These are phyloP conservation scores for Dryoscopus gambensis DNA, from an alignment of 2,113 vertebrate species.

Conservation along the genomic window DNA sequence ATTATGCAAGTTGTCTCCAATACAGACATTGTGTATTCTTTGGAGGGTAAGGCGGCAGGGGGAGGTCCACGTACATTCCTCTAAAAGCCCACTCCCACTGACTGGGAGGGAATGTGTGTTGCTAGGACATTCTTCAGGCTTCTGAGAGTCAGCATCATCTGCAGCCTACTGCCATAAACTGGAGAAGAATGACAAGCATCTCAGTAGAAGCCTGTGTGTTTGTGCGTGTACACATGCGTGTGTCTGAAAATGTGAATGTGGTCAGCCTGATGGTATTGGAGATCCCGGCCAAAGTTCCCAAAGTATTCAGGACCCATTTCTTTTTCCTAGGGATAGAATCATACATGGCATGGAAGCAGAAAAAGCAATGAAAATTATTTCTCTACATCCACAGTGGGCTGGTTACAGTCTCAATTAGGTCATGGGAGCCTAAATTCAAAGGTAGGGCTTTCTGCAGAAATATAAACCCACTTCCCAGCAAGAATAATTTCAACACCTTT, in stretches of 20 bases:
- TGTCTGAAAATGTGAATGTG: background rate
- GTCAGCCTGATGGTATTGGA: background rate
- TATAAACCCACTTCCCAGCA: background rate
- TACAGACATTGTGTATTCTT: background rate
- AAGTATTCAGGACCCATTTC: background rate
- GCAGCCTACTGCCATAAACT: background rate
- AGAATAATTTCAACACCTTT: background rate
- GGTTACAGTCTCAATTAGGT: background rate
- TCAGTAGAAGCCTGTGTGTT: background rate
- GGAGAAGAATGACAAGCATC: background rate
- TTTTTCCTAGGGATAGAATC: background rate
- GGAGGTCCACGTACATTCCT: constrained; percentile 1
- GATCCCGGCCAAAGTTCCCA: background rate
- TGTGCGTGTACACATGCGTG: rapidly evolving
- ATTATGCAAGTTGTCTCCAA: background rate
- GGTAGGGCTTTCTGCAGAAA: background rate
- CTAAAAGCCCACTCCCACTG: background rate
- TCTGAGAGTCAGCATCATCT: background rate
- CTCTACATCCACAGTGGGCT: background rate
- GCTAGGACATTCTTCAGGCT: constrained; percentile 20
- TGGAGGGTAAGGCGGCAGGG: background rate
- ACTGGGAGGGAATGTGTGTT: background rate
- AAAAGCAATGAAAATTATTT: background rate
- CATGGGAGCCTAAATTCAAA: background rate
- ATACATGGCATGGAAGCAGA: background rate